Conservation (phyloP, 2,888 invertebrate species). For the Mongoloraphidia duomilia region DNA sequence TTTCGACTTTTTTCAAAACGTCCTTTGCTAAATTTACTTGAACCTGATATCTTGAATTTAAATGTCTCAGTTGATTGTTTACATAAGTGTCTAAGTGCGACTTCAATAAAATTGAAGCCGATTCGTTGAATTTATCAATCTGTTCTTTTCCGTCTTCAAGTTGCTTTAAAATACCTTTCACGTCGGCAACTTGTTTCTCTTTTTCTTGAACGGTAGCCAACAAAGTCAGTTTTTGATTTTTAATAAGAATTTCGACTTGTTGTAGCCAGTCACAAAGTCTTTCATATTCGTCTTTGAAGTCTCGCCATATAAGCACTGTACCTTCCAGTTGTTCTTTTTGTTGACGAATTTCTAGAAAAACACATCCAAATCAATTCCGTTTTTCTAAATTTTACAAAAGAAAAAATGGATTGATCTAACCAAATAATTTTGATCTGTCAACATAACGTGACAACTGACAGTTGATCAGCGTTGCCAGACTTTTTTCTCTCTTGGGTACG, state of each 20-base stretch:
- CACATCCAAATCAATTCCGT: too few relatives aligned
- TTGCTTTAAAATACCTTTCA: constrained; percentile 59
- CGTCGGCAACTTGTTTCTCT: constrained; percentile 68
- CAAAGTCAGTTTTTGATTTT: constrained; percentile 75
- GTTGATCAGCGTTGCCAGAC: too few relatives aligned
- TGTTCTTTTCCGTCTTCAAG: constrained; percentile 65
- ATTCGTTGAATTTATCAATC: constrained; percentile 69
- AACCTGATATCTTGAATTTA: constrained; percentile 81
- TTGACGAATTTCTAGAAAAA: constrained; percentile 52
- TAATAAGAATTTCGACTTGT: constrained; percentile 79
- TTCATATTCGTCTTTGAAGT: constrained; percentile 87
- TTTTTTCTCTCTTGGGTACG: too few relatives aligned
- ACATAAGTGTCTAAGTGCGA: constrained; percentile 80
- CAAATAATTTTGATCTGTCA: background rate
- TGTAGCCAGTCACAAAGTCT: constrained; percentile 84
- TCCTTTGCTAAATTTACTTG: constrained; percentile 78
- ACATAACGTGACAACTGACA: background rate
- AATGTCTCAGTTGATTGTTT: constrained; percentile 69
- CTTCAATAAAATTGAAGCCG: constrained; percentile 58
- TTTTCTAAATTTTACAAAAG: too few relatives aligned
- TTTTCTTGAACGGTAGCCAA: constrained; percentile 70
- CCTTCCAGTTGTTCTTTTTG: constrained; percentile 74
- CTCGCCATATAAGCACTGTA: constrained; percentile 71
- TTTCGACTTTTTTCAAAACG: constrained; percentile 80
- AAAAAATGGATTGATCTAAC: constrained; percentile 5